These are phyloP conservation scores for Crossocerus cetratus DNA, from an alignment of 2,888 invertebrate species.

Conservation along the genomic window DNA sequence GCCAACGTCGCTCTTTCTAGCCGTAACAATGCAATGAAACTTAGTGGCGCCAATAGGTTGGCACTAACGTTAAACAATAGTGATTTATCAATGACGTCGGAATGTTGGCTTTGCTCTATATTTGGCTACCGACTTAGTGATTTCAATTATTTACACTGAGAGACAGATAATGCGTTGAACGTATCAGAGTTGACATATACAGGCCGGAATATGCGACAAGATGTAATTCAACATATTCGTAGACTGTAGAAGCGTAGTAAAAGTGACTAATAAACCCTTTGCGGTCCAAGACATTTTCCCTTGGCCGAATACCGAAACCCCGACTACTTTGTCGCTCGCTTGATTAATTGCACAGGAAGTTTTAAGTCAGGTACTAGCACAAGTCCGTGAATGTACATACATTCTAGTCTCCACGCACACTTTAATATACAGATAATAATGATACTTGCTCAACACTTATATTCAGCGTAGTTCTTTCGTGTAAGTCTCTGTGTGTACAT, in stretches of 20 bases:
- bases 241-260: too few relatives aligned
- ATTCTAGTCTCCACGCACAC: not conserved
- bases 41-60: not conserved
- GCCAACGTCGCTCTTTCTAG: not conserved
- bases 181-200: conserved; percentile 4
- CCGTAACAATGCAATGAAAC: not conserved
- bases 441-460: not conserved
- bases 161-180: conserved; percentile 35
- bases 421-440: not conserved
- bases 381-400: not conserved
- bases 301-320: conserved; percentile 17
- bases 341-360: not conserved
- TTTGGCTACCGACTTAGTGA: conserved; percentile 8
- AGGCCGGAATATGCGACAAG: not conserved
- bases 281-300: conserved; percentile 6
- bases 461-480: not conserved
- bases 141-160: conserved; percentile 16
- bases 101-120: not conserved
- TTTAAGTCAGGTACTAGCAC: not conserved
- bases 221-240: not conserved
- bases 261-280: conserved; percentile 11
- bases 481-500: not conserved
- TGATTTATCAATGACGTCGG: too few relatives aligned
- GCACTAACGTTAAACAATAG: too few relatives aligned
- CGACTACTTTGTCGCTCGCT: conserved; percentile 8